Evolutionary conservation across 2,797 vertebrate species (phyloP), one percentile per base, ranked within the genome.

Genomic region (Acestrorhynchus altus): DNA sequence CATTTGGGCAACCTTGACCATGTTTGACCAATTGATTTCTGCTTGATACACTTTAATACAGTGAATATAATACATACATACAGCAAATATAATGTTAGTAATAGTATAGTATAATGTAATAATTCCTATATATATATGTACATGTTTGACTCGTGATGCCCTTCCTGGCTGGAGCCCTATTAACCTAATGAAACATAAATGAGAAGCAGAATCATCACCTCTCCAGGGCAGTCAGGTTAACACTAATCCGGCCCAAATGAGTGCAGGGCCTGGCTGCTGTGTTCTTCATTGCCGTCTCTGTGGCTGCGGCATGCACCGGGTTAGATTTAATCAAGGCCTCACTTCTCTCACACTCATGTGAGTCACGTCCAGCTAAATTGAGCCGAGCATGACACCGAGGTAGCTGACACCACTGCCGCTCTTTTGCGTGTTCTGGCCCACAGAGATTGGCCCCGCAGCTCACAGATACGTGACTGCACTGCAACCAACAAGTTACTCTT

Each of bases 241-340:
- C 39, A 28, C 44, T 83, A 83, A 84, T 82, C 81, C 65, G 71
- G 54, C 73, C 79, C 82, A 84, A 85, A 85, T 85, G 81, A 85
- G 79, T 78, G 79, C 47, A 51, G 65, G 67, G 54, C 59, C 76
- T 51, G 22, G 66, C 65, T 6, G 51, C 75, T 20, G 83, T 73
- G 80, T 77, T 83, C 75, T 82, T 87, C 74, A 84, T 87, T 81
- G 75, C 72, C 18, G 70, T 84, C 61, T 84, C 70, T 61, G 42
- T 57, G 73, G 71, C 76, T 71, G 72, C 68, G 47, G 77, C 84
- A 81, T 81, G 81, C 76, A 52, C 61, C 57, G 31, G 78, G 69
- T 80, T 70, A 78, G 74, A 76, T 82, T 74, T 84, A 86, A 86
- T 86, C 68, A 80, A 76, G 75, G 40, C 71, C 63, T 74, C 51